Conservation (phyloP, 2,888 invertebrate species). For the Achlya flavicornis region DNA sequence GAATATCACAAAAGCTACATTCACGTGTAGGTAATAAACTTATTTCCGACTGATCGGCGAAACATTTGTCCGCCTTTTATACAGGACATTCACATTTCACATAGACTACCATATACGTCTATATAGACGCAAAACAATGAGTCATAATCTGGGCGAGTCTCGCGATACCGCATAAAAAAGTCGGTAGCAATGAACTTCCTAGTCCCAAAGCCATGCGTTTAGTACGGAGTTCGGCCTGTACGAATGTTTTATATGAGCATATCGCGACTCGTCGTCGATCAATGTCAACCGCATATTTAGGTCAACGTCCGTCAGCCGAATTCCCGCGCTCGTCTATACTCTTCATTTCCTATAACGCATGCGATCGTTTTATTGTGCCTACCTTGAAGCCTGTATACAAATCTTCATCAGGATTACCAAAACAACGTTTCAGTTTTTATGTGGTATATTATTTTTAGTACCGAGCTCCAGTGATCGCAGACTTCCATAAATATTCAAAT, state of each 20-base stretch:
- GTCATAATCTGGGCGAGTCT: conserved; percentile 59
- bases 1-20: neutral
- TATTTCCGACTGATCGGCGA: conserved; percentile 8
- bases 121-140: conserved; percentile 47
- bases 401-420: neutral
- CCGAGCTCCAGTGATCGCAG: too few relatives aligned
- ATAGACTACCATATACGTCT: neutral
- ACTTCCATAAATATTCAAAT: neutral
- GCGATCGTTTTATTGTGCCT: conserved; percentile 48
- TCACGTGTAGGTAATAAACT: conserved; percentile 8
- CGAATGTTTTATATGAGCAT: conserved; percentile 71
- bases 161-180: conserved; percentile 54
- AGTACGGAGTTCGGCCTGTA: conserved; percentile 37
- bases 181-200: conserved; percentile 74
- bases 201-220: conserved; percentile 63
- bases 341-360: conserved; percentile 69
- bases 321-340: conserved; percentile 67
- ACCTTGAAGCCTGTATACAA: neutral
- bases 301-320: conserved; percentile 79
- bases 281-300: conserved; percentile 82
- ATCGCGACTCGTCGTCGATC: conserved; percentile 78
- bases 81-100: conserved; percentile 27
- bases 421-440: neutral
- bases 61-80: conserved; percentile 19
- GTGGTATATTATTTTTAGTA: neutral